These are phyloP conservation scores for Helogale parvula DNA, from an alignment of 2,113 vertebrate species.

Conservation along the genomic window DNA sequence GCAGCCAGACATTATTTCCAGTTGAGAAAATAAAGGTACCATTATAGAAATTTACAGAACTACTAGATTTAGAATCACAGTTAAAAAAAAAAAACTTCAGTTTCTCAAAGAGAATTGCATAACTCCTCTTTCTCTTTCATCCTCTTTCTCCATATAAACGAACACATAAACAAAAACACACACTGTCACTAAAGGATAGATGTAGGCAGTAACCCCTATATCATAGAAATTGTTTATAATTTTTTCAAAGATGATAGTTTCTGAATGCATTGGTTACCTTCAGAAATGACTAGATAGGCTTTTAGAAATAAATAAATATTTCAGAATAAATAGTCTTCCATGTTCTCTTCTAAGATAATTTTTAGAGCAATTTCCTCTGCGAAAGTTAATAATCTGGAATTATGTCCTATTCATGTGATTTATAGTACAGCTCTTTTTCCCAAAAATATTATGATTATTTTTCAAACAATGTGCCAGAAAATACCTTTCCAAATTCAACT, in stretches of 20 bases:
- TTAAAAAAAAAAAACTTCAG: neutral
- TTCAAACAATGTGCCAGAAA: neutral
- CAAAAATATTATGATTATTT: neutral
- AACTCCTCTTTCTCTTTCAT: neutral
- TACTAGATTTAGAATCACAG: neutral
- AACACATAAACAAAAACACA: neutral
- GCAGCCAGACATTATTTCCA: constrained; percentile 24
- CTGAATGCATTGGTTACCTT: neutral
- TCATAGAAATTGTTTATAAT: neutral
- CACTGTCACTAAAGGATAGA: neutral
- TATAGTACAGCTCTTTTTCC: neutral
- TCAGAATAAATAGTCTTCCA: neutral
- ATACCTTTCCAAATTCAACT: neutral
- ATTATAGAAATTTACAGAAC: constrained; percentile 30
- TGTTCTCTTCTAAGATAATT: neutral
- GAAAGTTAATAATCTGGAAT: neutral
- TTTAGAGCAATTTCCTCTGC: neutral
- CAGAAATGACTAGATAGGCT: neutral
- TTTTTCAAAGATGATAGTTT: neutral
- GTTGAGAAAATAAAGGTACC: constrained; percentile 60
- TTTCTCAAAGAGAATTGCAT: constrained; percentile 2
- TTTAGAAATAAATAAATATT: neutral
- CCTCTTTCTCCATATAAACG: neutral
- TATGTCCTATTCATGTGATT: neutral
- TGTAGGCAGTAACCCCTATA: neutral